Conservation (phyloP, 1,140 invertebrate genomes). For the Drosophila teissieri region DNA sequence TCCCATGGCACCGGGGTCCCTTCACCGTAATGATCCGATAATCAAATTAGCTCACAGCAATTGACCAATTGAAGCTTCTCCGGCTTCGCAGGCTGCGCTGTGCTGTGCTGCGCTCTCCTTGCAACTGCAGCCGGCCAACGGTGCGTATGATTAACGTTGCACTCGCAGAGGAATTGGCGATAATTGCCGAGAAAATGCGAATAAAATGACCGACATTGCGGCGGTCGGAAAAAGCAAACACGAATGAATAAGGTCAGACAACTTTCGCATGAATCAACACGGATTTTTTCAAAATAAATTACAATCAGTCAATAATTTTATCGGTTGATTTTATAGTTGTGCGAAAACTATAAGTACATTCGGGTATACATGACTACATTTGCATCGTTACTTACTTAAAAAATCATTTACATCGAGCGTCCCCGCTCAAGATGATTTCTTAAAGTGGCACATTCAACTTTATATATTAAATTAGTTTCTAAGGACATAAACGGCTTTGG, state of each 20-base stretch:
- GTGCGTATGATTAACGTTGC: constrained; percentile 69
- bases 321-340: no score
- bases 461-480: neutral
- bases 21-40: constrained; percentile 40
- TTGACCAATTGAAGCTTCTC: constrained; percentile 29
- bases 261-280: no score
- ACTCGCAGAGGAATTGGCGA: neutral
- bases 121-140: constrained; percentile 64
- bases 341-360: no score
- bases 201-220: constrained; percentile 1
- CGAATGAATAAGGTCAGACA: neutral
- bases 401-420: neutral
- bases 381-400: no score
- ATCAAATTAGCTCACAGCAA: constrained; percentile 63
- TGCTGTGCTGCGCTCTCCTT: constrained; percentile 1
- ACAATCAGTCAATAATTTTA: no score
- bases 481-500: neutral
- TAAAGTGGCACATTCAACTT: neutral
- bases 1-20: neutral
- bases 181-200: neutral
- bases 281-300: no score
- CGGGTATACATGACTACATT: no score
- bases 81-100: neutral
- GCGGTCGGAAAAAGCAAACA: neutral
- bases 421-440: no score